Evolutionary conservation across 1,140 invertebrate species (phyloP), one percentile per base, ranked within the genome.

Genomic region (Tetramorium parvispinum): DNA sequence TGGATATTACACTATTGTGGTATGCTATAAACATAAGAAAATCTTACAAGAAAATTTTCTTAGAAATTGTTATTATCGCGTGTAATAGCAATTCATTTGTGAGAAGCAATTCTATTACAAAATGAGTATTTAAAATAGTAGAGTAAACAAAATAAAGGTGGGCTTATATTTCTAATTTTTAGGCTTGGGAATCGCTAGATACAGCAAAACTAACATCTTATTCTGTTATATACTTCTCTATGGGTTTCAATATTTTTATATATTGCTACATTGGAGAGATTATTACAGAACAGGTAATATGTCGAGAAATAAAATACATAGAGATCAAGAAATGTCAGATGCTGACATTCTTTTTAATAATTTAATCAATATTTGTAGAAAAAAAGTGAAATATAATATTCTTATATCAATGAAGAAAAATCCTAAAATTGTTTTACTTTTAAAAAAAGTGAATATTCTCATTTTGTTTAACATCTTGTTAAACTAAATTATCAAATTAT

Each of bases 1-100:
- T 6, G 89, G 89, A 27, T 93, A 92, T 90, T 94, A 93, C 73
- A 83, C 87, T 8, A 86, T 94, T 21, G 89, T 88, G 91, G 93
- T 91, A 89, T 49, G 89, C 59, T 86, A 53, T 5, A 77, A 0
- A 21, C 0, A 6, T 53, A 32, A 37, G 0, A 24, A 70, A 27
- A 51, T 57, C 7, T 63, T 46, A 21, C 65, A 46, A 40, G 8
- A 66, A 7, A n/a, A 49, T 49, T 1, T 49, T 1, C 7, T 16
- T 7, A 13, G 2, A 49, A 16, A 49, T 13, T 49, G 1, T 51
- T 53, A 18, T n/a, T 53, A 53, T 18, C 18, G 51, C 18, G n/a
- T 10, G 3, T 7, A 24, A 27, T 7, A 27, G 0, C 53, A 40
- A 57, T 24, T 49, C 27, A 68, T 51, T 40, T 76, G 46, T 71